Base-by-base conservation (phyloP, 2,888 invertebrate genomes). In the Dugesia japonica region DNA sequence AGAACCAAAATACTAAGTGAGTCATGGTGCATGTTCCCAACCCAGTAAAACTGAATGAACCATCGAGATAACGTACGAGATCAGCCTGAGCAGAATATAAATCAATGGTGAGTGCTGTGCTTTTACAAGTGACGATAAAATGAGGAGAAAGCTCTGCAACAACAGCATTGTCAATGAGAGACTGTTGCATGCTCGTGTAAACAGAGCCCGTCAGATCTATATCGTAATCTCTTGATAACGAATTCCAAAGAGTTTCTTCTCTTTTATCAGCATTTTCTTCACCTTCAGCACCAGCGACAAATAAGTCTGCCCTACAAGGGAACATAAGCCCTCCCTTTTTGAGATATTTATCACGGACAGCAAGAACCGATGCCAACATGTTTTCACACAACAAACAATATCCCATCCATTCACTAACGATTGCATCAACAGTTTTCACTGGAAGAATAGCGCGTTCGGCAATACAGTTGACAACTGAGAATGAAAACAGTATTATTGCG, bases 391-490 rank as follows among this genome's bases (percentile, higher is more conserved):
- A 71, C 74, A 74, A 26, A 42, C 74, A 27, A 20, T 74, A 74
- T 1, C 74, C 74, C 74, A 74, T 74, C 74, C 74, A 74, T 20
- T 74, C 74, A 20, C 31, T 74, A 20, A 74, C 74, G 4, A 74
- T 74, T 13, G 74, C 74, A 42, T 74, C 74, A 1, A 42, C 74
- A 4, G n/a, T 15, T 27, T 72, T 23, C 4, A 28, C 42, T n/a
- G 33, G 31, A 1, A 74, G 20, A 7, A 28, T 71, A n/a, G 74
- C 74, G 4, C 31, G 4, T 20, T 74, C 74, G 4, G 74, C 74
- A 15, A 26, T 13, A 13, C 33, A 9, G 42, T 74, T 74, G 26
- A 38, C 28, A n/a, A 74, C 74, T 74, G 74, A 13, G 17, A 31
- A 4, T 4, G 20, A 4, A 4, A 15, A 1, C 17, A 20, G 4